Base-by-base conservation (phyloP, 2,888 invertebrate genomes). In the Drosophila austrosaltans region DNA sequence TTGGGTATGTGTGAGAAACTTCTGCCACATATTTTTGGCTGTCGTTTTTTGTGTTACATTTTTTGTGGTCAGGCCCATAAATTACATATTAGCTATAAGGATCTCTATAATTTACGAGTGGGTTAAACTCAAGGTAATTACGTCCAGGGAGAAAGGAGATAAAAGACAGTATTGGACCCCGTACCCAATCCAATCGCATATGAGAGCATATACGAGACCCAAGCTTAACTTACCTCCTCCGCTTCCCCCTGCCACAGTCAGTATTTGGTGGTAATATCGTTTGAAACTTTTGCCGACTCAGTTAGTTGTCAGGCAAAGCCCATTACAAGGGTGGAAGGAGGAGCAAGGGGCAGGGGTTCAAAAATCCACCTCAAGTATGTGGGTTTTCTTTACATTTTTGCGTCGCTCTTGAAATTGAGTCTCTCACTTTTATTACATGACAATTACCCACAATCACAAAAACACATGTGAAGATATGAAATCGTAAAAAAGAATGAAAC, bases 61-160 rank as follows among this genome's bases (percentile, higher is more conserved):
- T 63, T 67, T 44, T 59, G 71, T 65, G 78, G 77, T 67, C 67
- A 32, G 78, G 68, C 75, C 25, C 76, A 89, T 88, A 88, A 88
- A 88, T 88, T 85, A 85, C 85, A 80, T 88, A 88, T 88, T 88
- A 89, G 87, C 85, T 81, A 66, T 76, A 82, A 83, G 86, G 86
- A 87, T 88, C 84, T 82, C 67, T 74, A 78, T 87, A 88, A 88
- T 88, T 88, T 88, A 89, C 85, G 87, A 87, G 80, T 77, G 86
- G 87, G 75, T 69, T 85, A 75, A 82, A 76, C 69, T 69, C 80
- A 71, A 72, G 75, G 68, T 81, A 79, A 84, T 82, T 84, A 80
- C 58, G 40, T 10, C 25, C 71, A 65, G 65, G 65, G 61, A 61
- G 20, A 12, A 8, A 22, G 20, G 7, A 57, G 57, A 57, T 57